Evolutionary conservation across 2,888 invertebrate species (phyloP).

Genomic region (Apoderus coryli): DNA sequence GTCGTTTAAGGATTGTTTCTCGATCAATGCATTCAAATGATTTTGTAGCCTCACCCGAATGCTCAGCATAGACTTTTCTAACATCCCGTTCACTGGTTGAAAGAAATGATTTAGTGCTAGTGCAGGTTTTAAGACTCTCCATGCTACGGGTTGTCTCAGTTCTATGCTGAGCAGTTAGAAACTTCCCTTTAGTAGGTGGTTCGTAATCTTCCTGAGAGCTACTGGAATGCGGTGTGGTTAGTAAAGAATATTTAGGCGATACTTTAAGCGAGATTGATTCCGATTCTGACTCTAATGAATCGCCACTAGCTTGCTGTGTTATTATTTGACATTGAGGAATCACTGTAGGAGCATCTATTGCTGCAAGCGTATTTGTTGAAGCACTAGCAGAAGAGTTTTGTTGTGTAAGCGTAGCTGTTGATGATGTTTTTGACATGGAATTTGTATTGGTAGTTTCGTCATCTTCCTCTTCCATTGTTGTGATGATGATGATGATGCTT

Average conservation of each 20-base stretch:
- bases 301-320: constrained; percentile 39
- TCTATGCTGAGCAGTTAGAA: constrained; percentile 35
- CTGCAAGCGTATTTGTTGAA: constrained; percentile 13
- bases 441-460: constrained; percentile 28
- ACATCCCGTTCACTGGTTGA: constrained; percentile 55
- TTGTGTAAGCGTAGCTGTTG: constrained; percentile 29
- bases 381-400: constrained; percentile 22
- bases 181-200: constrained; percentile 34
- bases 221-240: constrained; percentile 39
- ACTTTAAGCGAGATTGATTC: constrained; percentile 26
- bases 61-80: constrained; percentile 33
- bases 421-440: constrained; percentile 27
- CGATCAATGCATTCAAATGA: constrained; percentile 45
- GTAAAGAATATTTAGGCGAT: constrained; percentile 27
- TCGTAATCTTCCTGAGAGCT: constrained; percentile 56
- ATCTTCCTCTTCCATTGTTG: constrained; percentile 32
- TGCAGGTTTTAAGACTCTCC: constrained; percentile 51
- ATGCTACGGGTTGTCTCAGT: constrained; percentile 52
- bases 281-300: constrained; percentile 40
- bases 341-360: constrained; percentile 13
- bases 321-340: constrained; percentile 33
- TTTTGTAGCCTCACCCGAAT: constrained; percentile 43
- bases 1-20: constrained; percentile 39
- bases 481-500: too few species aligned
- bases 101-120: constrained; percentile 36